Conservation (phyloP, 2,797 vertebrate genomes). For the Microhierax caerulescens region DNA sequence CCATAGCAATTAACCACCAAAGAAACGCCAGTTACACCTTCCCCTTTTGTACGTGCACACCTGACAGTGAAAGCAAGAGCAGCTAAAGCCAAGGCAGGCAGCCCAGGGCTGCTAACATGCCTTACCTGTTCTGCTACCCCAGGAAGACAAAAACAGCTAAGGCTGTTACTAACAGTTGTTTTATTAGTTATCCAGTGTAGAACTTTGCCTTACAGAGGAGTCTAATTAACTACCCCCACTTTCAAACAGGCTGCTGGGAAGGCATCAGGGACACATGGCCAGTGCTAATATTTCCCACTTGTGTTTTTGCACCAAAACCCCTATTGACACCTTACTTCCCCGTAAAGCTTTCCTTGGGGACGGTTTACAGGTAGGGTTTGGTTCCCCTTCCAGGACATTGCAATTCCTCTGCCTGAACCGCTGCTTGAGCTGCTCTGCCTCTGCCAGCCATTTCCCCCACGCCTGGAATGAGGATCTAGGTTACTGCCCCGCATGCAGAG, state of each 20-base stretch:
- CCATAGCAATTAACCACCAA: not conserved
- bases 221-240: not conserved
- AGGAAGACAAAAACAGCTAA: not conserved
- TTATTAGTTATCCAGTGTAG: not conserved
- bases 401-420: not conserved
- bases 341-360: not conserved
- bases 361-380: too few relatives aligned
- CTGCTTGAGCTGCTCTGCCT: not conserved
- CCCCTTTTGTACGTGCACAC: rapidly evolving
- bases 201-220: not conserved
- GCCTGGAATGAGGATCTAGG: not conserved
- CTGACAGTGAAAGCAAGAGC: not conserved
- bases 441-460: not conserved
- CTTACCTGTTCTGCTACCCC: not conserved
- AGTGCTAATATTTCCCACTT: not conserved
- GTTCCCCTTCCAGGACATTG: too few relatives aligned
- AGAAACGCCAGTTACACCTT: too few relatives aligned
- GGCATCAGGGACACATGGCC: not conserved
- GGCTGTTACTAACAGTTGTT: not conserved
- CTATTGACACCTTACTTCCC: not conserved
- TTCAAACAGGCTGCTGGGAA: not conserved
- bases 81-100: not conserved
- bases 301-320: rapidly evolving
- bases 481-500: not conserved
- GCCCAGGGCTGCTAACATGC: not conserved